Base-by-base conservation (phyloP, 2,113 vertebrate species). In the Phycodurus eques region DNA sequence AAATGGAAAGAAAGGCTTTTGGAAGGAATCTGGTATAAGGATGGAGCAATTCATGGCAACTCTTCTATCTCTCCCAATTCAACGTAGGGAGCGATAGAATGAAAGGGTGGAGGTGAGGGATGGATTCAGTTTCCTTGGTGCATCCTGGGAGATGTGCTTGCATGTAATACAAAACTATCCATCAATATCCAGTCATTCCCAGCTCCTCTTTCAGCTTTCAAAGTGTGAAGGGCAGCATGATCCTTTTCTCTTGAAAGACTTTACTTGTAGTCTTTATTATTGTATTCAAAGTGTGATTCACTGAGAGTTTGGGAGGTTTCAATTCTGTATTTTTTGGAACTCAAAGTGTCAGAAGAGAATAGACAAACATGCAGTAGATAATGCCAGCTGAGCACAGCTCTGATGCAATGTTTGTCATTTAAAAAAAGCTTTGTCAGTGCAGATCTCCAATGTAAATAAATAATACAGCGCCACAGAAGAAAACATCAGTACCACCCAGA, bases 91-190 rank as follows among this genome's bases (percentile, higher is more conserved):
- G 67, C 73, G 67, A 64, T 54, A 61, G 64, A 68, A 5, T 39
- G 70, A 67, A 80, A 59, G 70, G 60, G 63, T 80, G 72, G 75
- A 78, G 43, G 64, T 69, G 80, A 83, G 67, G 75, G 70, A 78
- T 80, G 67, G 80, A 83, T 90, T 89, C 77, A 60, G 75, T 88
- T 91, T 88, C 85, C 56, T 72, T 75, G 77, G 78, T 87, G 84
- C 86, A 85, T 87, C 87, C 84, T 90, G 85, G 81, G 83, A 89
- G 85, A 91, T 88, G 79, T 83, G 47, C 83, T 87, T 90, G 87
- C 87, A 88, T 75, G 88, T 85, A 88, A 91, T 83, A 60, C 71
- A 85, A 90, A 87, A 81, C 88, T 82, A 80, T 87, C 82, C 87
- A 82, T 90, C 85, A 88, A 89, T 90, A 89, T 82, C 82, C 74